These are phyloP conservation scores for Rhodinocichla rosea DNA, from an alignment of 2,113 vertebrate species.

Conservation along the genomic window DNA sequence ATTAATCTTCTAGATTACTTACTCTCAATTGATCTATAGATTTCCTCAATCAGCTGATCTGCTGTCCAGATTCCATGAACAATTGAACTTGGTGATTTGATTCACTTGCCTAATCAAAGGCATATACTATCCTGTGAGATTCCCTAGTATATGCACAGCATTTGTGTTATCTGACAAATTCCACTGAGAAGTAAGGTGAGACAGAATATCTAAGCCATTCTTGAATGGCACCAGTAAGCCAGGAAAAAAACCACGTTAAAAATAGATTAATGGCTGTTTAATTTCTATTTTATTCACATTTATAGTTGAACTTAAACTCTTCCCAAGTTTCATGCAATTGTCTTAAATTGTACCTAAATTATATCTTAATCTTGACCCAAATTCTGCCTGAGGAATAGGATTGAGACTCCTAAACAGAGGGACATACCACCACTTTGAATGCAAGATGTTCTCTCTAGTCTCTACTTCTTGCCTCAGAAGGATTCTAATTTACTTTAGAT, in stretches of 20 bases:
- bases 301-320: not conserved
- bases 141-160: not conserved
- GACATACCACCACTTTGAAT: not conserved
- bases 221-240: not conserved
- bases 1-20: not conserved
- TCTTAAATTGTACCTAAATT: not conserved
- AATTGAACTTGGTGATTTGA: not conserved
- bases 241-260: not conserved
- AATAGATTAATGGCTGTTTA: not conserved
- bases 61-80: not conserved
- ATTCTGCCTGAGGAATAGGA: not conserved
- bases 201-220: not conserved
- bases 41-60: not conserved
- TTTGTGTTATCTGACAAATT: not conserved
- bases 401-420: not conserved
- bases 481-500: not conserved
- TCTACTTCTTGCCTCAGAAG: not conserved
- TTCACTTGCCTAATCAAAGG: not conserved
- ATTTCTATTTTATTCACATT: not conserved
- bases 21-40: not conserved
- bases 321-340: not conserved
- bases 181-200: not conserved
- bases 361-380: not conserved
- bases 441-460: not conserved
- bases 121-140: not conserved